Conservation (phyloP, 2,888 invertebrate species). For the Apodemia zela region DNA sequence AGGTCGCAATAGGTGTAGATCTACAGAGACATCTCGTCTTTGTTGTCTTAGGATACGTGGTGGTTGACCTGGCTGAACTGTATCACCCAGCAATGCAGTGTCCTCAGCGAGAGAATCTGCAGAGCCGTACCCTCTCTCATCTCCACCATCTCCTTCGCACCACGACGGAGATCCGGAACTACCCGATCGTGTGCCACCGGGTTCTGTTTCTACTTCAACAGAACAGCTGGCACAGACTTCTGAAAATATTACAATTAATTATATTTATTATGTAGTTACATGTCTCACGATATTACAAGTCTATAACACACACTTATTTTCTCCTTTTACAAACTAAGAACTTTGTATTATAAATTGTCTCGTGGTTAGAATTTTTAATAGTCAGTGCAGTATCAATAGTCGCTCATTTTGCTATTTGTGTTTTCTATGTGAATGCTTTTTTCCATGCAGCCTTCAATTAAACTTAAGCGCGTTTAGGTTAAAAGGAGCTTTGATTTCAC, state of each 20-base stretch:
- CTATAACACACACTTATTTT: background rate
- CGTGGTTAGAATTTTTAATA: background rate
- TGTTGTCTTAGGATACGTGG: conserved; percentile 54
- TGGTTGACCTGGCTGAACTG: conserved; percentile 40
- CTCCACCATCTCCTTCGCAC: conserved; percentile 78
- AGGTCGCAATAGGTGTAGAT: conserved; percentile 68
- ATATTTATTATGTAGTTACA: background rate
- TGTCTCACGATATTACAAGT: background rate
- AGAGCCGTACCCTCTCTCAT: conserved; percentile 76
- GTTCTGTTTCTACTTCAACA: conserved; percentile 66
- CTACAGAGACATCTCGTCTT: conserved; percentile 69
- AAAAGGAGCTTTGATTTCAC: background rate
- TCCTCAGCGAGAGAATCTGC: conserved; percentile 76
- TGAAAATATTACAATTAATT: conserved; percentile 44
- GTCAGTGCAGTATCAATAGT: background rate
- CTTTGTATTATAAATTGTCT: background rate
- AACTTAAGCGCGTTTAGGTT: background rate
- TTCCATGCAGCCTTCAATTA: background rate
- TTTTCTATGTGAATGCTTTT: background rate
- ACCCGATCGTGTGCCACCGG: conserved; percentile 57
- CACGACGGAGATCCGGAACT: conserved; percentile 75
- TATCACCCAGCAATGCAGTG: conserved; percentile 62
- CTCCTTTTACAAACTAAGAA: background rate
- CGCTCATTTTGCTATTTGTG: background rate
- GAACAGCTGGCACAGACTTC: conserved; percentile 71